Conservation (phyloP, 1,140 invertebrate species). For the Rhyzopertha dominica region DNA sequence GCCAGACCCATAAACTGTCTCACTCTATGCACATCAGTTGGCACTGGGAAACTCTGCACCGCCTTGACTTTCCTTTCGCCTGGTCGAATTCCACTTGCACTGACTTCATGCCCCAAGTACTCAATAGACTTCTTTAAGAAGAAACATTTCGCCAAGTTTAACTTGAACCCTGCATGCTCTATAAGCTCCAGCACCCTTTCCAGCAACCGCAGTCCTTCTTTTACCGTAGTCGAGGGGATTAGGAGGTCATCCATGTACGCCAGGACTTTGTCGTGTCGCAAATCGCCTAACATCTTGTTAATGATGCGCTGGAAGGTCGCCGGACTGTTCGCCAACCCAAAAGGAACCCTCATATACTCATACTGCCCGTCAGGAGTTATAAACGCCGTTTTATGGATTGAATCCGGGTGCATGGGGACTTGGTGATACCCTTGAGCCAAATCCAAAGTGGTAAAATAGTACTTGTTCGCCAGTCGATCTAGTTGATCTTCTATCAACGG, state of each 20-base stretch:
- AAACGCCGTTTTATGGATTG: conserved; percentile 30
- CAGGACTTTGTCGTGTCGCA: conserved; percentile 29
- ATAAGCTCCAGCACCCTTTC: conserved; percentile 22
- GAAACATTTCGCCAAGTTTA: conserved; percentile 18
- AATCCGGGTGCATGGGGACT: conserved; percentile 27
- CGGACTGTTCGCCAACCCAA: conserved; percentile 27
- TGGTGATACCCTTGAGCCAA: conserved; percentile 42
- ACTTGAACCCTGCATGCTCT: conserved; percentile 11
- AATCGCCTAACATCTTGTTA: conserved; percentile 20
- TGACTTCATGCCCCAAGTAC: conserved; percentile 31
- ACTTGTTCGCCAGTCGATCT: conserved; percentile 21
- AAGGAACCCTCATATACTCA: conserved; percentile 31
- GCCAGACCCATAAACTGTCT: too few relatives aligned
- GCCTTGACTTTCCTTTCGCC: conserved; percentile 23
- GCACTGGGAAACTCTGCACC: conserved; percentile 25
- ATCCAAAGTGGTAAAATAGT: conserved; percentile 31
- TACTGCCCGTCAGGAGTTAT: conserved; percentile 29
- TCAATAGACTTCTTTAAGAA: too few relatives aligned
- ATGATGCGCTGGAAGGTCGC: conserved; percentile 22
- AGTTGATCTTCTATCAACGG: conserved; percentile 30
- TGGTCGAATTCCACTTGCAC: conserved; percentile 22
- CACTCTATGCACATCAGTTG: conserved; percentile 8
- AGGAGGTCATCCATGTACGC: conserved; percentile 32
- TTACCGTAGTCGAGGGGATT: conserved; percentile 21
- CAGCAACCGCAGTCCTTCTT: conserved; percentile 19